A percentile compares a stretch with the other conserved stretches of the same genome.
Conservation (phyloP, 2,113 vertebrate genomes). For the Calyptomena viridis region DNA sequence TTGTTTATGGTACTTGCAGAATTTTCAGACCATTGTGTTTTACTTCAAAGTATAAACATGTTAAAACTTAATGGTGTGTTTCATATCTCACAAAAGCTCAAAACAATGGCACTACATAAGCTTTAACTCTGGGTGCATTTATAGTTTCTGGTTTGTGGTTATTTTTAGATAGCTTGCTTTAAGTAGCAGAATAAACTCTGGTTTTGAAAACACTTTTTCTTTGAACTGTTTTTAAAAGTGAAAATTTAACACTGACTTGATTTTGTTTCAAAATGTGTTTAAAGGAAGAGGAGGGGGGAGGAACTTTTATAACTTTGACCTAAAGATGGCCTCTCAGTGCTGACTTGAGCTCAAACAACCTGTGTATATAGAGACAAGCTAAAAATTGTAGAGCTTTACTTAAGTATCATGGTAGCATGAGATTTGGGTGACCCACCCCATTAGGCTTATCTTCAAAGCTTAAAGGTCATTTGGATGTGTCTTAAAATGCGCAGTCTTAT, state of each 20-base stretch:
- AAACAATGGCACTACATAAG: conserved; percentile 20
- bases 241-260: neutral
- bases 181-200: neutral
- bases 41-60: conserved; percentile 60
- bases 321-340: neutral
- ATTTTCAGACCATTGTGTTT: conserved; percentile 57
- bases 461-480: neutral
- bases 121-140: neutral
- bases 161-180: conserved; percentile 30
- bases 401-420: neutral
- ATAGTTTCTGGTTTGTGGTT: conserved; percentile 9
- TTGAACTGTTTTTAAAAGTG: neutral
- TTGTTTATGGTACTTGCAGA: conserved; percentile 54
- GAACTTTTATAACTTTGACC: neutral
- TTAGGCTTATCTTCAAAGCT: neutral
- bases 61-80: conserved; percentile 58
- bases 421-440: neutral
- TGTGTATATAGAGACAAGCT: neutral
- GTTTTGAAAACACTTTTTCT: neutral
- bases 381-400: neutral
- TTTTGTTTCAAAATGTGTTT: neutral
- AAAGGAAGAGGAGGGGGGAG: neutral
- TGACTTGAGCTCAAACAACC: neutral
- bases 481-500: neutral
- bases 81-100: conserved; percentile 31